Percentiles rank a stretch among this genome's conserved stretches.
These are phyloP conservation scores for Larimichthys polyactis DNA, from an alignment of 2,113 vertebrate genomes.

Conservation along the genomic window DNA sequence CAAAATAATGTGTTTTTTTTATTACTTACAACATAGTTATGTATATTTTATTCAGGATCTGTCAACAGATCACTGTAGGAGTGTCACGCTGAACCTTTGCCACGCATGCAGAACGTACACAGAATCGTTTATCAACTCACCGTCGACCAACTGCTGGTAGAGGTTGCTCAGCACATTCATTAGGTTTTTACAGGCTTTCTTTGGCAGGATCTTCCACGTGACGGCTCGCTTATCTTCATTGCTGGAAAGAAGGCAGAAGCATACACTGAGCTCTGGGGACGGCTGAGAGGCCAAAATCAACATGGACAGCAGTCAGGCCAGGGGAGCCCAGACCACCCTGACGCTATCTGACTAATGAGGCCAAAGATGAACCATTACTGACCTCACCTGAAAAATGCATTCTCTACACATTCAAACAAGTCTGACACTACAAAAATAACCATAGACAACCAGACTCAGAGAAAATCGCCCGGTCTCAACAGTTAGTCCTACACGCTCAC, in stretches of 20 bases:
- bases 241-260: slow-evolving; percentile 82
- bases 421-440: slow-evolving; percentile 53
- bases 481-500: not conserved
- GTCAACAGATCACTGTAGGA: too few relatives aligned
- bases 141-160: slow-evolving; percentile 92
- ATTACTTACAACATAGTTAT: too few relatives aligned
- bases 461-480: slow-evolving; percentile 13
- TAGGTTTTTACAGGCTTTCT: slow-evolving; percentile 98
- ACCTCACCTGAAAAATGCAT: slow-evolving; percentile 43
- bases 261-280: slow-evolving; percentile 22
- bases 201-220: slow-evolving; percentile 97
- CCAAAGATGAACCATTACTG: slow-evolving; percentile 41
- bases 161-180: slow-evolving; percentile 94
- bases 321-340: slow-evolving; percentile 47
- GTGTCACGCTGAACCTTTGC: not conserved
- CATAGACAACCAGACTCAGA: slow-evolving; percentile 17
- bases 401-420: slow-evolving; percentile 29
- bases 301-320: slow-evolving; percentile 3
- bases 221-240: slow-evolving; percentile 93
- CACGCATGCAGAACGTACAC: not conserved
- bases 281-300: slow-evolving; percentile 40
- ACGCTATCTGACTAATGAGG: slow-evolving; percentile 27
- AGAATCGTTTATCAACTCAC: slow-evolving; percentile 72
- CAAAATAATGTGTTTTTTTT: too few relatives aligned
- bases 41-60: too few relatives aligned